Base-by-base conservation (phyloP, 2,888 invertebrate species). In the Escarpia spicata region DNA sequence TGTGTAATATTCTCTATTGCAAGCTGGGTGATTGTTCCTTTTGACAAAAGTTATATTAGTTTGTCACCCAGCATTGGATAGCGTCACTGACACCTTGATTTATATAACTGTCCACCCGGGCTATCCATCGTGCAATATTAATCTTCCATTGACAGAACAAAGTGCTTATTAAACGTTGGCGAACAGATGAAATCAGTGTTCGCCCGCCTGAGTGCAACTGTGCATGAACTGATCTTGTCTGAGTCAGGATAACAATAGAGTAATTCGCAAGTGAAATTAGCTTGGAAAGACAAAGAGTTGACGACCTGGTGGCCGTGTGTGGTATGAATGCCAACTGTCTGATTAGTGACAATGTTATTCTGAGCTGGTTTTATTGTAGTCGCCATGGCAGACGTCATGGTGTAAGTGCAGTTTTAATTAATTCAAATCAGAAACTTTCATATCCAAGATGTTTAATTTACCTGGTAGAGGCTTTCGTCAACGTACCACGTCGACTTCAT, bases 221-320 rank as follows among this genome's bases (percentile, higher is more conserved):
- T 26, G 75, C 26, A 75, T 52, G 52, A 52, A 52, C 19, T 75
- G 15, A 75, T 75, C 75, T 75, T 26, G 75, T 75, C 75, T n/a
- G 26, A 75, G 75, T 75, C 75, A 75, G 26, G 75, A 75, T 75
- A 75, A 75, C 19, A 75, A 75, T 3, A n/a, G 75, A 26, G 75
- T 75, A 75, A 75, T 75, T 75, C 75, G 75, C 75, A 75, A 75
- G 75, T 75, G 75, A 75, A 75, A 75, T 75, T 75, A 75, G 75
- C 26, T 75, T 26, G 19, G 75, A 75, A 26, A 75, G 26, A 75
- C 75, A 75, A 75, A 75, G 75, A 26, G 19, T 3, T 75, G 75
- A 19, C 15, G 52, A n/a, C 26, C 26, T 75, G n/a, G 75, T 6
- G 19, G 19, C 6, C 19, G 75, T 26, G 75, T 26, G 6, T 75